A percentile compares a stretch with the other conserved stretches of the same genome.
Evolutionary conservation across 1,140 invertebrate genomes (phyloP).

Genomic region (Drosophila sproati): DNA sequence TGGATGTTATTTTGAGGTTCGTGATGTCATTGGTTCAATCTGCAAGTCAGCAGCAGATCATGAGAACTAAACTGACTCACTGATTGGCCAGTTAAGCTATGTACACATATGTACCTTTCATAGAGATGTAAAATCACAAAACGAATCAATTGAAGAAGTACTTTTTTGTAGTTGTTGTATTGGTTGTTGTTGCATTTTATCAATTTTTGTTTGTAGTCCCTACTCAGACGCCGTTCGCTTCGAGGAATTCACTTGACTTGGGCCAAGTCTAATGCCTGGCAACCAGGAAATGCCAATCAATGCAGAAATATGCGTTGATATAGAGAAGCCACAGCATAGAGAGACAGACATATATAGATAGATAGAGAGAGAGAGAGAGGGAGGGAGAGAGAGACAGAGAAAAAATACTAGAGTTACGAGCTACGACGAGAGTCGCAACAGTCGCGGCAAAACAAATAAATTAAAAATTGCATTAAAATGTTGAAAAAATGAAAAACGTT

Average conservation of each 20-base stretch:
- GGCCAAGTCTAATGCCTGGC: slow-evolving; percentile 69
- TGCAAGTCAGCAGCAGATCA: slow-evolving; percentile 71
- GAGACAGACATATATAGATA: no score
- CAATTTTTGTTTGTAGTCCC: slow-evolving; percentile 5
- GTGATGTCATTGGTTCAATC: slow-evolving; percentile 68
- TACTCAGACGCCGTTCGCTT: slow-evolving; percentile 41
- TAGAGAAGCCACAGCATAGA: slow-evolving; percentile 3
- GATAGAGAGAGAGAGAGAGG: no score
- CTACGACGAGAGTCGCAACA: slow-evolving; percentile 10
- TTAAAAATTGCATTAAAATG: slow-evolving; percentile 84
- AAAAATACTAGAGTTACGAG: slow-evolving; percentile 27
- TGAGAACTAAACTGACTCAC: slow-evolving; percentile 52
- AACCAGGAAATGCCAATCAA: slow-evolving; percentile 84
- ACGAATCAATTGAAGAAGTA: slow-evolving; percentile 16
- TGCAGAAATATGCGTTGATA: slow-evolving; percentile 73
- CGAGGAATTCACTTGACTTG: slow-evolving; percentile 82
- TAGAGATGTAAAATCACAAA: slow-evolving; percentile 32
- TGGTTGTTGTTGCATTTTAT: background rate
- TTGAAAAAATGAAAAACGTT: slow-evolving; percentile 83
- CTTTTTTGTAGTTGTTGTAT: background rate
- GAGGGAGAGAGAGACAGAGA: background rate
- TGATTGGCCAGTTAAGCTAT: slow-evolving; percentile 42
- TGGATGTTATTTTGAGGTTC: slow-evolving; percentile 52
- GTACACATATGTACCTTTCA: slow-evolving; percentile 1
- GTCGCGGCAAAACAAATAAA: slow-evolving; percentile 76